Evolutionary conservation across 64 coral and sea anemone species (phyloP).

Genomic region (Orbicella faveolata): DNA sequence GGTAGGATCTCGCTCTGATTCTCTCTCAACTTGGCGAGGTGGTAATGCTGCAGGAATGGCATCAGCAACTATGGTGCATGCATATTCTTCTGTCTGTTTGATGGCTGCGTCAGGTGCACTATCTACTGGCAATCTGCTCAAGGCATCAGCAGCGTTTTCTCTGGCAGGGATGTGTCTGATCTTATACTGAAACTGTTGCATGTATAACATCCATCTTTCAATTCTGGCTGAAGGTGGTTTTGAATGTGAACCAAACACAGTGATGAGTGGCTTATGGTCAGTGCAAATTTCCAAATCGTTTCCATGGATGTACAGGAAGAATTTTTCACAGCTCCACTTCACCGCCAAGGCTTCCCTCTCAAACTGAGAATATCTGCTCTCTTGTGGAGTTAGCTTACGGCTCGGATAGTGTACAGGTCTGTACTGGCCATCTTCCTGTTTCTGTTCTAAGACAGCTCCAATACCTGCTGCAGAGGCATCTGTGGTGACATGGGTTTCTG

Average conservation of each 20-base stretch:
- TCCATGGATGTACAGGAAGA: too few relatives aligned
- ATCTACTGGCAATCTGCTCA: conserved; percentile 51
- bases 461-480: conserved; percentile 52
- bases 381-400: conserved; percentile 25
- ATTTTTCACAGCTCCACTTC: too few relatives aligned
- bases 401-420: conserved; percentile 56
- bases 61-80: conserved; percentile 28
- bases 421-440: conserved; percentile 49
- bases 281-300: conserved; percentile 44
- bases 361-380: conserved; percentile 60
- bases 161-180: conserved; percentile 36
- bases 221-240: too few relatives aligned
- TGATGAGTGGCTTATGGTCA: conserved; percentile 37
- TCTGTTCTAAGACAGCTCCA: conserved; percentile 38
- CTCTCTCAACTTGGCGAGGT: conserved; percentile 45
- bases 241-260: conserved; percentile 26
- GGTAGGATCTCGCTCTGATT: conserved; percentile 28
- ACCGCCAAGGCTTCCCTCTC: too few relatives aligned
- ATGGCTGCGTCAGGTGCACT: too few relatives aligned
- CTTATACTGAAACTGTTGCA: conserved; percentile 41
- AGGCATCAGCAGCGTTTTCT: conserved; percentile 40
- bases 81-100: conserved; percentile 41
- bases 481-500: conserved; percentile 39
- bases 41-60: conserved; percentile 24
- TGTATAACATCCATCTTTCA: too few relatives aligned